A percentile compares a stretch with the other conserved stretches of the same genome.
Conservation (phyloP, 2,113 vertebrate species). For the Barnardius zonarius region DNA sequence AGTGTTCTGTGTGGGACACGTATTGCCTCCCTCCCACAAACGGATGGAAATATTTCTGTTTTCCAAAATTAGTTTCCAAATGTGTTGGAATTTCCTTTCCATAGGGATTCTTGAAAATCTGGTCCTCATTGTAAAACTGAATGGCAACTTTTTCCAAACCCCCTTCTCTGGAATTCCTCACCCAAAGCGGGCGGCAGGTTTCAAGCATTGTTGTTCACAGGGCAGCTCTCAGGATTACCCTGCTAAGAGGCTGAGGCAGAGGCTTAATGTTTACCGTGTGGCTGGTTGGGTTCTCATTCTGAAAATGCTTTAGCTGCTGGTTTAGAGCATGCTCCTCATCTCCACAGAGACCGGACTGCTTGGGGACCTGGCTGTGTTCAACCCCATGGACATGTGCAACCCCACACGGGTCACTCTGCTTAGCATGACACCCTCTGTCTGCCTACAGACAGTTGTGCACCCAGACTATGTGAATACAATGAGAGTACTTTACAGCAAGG, state of each 20-base stretch:
- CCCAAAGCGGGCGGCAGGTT: neutral
- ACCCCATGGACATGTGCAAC: neutral
- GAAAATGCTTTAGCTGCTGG: neutral
- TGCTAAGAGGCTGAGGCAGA: neutral
- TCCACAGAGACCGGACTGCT: neutral
- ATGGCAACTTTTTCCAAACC: neutral
- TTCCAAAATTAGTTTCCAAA: conserved; percentile 49
- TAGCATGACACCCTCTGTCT: neutral
- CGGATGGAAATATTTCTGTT: conserved; percentile 12
- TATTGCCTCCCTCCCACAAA: neutral
- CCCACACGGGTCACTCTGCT: neutral
- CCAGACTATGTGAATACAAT: neutral
- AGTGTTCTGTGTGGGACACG: neutral
- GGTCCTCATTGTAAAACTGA: conserved; percentile 32
- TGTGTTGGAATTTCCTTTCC: conserved; percentile 44
- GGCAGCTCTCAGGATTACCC: neutral
- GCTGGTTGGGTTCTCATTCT: neutral
- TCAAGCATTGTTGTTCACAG: neutral
- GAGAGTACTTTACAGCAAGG: neutral
- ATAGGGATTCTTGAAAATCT: conserved; percentile 41
- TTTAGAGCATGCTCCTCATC: neutral
- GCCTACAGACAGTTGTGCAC: neutral
- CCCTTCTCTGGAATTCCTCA: neutral
- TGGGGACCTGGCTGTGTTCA: neutral
- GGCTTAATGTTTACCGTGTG: accelerated